Evolutionary conservation across 2,888 invertebrate species (phyloP).

Genomic region (Diarsia mendica): DNA sequence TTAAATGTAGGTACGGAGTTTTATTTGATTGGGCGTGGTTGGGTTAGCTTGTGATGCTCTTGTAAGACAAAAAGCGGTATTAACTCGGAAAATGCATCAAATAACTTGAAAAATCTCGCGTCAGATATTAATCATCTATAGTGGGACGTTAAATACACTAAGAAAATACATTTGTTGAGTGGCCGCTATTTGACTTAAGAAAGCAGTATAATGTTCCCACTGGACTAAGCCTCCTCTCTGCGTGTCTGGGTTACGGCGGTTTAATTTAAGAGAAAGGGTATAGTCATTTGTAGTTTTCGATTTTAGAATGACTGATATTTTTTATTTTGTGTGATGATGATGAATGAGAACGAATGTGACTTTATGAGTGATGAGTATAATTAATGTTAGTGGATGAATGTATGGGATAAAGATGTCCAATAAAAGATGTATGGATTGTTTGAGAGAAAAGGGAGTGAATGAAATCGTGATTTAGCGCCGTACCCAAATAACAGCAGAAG

Average conservation of each 20-base stretch:
- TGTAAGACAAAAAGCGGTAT: not conserved
- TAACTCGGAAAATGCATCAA: not conserved
- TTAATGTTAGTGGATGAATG: not conserved
- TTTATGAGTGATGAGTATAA: not conserved
- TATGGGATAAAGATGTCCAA: not conserved
- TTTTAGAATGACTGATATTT: not conserved
- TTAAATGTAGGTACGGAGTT: constrained; percentile 22
- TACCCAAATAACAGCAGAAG: not conserved
- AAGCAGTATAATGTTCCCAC: too few species aligned
- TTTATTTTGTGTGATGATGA: not conserved
- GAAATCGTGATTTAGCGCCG: not conserved
- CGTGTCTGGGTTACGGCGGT: not conserved
- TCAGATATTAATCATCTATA: too few species aligned
- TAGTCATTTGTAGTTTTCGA: constrained; percentile 8
- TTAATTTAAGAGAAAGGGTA: not conserved
- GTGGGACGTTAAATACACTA: too few species aligned
- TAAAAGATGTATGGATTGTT: not conserved
- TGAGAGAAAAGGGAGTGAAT: too few species aligned
- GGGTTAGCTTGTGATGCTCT: not conserved
- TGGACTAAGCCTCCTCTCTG: not conserved
- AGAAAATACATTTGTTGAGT: too few species aligned
- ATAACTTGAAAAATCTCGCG: not conserved
- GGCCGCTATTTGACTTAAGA: too few species aligned
- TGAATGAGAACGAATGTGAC: not conserved
- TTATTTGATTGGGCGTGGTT: constrained; percentile 11